Conservation (phyloP, 2,888 invertebrate species). For the Microplitis manilae region DNA sequence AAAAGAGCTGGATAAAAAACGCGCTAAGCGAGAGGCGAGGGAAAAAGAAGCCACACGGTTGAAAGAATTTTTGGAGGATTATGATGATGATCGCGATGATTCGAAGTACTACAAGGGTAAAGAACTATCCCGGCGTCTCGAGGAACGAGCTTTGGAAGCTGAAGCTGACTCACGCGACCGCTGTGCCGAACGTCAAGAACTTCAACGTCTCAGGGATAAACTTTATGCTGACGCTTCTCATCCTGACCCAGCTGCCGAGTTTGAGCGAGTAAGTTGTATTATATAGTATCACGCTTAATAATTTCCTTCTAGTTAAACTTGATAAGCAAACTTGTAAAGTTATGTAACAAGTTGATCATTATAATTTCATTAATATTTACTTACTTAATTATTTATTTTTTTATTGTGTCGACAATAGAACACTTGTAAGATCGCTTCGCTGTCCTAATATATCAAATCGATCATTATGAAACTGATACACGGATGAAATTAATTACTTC, state of each 20-base stretch:
- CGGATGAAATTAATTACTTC: no score
- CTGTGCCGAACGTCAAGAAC: conserved; percentile 79
- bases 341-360: not conserved
- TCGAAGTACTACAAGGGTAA: conserved; percentile 96
- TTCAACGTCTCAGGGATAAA: conserved; percentile 80
- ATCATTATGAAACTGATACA: no score
- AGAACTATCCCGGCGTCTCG: conserved; percentile 90
- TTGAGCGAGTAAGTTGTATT: conserved; percentile 75
- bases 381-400: not conserved
- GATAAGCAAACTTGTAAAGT: not conserved
- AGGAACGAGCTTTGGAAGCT: conserved; percentile 94
- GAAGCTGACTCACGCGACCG: conserved; percentile 93
- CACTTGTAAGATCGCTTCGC: no score
- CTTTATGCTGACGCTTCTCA: conserved; percentile 80
- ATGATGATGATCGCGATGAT: conserved; percentile 98
- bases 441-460: no score
- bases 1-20: conserved; percentile 88
- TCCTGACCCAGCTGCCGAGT: conserved; percentile 79
- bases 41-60: conserved; percentile 93
- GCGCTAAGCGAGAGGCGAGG: conserved; percentile 87
- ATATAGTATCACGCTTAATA: conserved; percentile 15
- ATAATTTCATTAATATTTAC: conserved; percentile 15
- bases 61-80: conserved; percentile 98
- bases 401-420: no score
- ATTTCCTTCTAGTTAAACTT: conserved; percentile 7